phyloP scores from a whole-genome alignment of 53 echinoderm and acorn worm species.

The Arbacia lixula region DNA sequence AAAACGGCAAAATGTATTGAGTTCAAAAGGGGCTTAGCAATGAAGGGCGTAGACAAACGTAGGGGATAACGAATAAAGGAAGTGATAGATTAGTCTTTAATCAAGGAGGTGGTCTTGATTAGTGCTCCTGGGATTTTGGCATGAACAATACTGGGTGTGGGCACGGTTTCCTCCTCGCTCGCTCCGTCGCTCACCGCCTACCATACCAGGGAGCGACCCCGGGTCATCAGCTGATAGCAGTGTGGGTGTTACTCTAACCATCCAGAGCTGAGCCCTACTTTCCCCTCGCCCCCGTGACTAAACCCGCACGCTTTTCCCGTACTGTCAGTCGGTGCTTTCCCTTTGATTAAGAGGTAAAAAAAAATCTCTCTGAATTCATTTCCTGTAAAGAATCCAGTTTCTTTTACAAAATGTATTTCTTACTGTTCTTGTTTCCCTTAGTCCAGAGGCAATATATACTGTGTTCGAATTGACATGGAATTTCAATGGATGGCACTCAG shows the following conservation, averaged over 20 bases:
- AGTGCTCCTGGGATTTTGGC: constrained; percentile 46
- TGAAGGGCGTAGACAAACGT: constrained; percentile 46
- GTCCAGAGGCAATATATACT: too few species aligned
- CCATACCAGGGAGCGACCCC: background rate
- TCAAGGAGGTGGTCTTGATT: constrained; percentile 52
- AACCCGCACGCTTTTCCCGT: too few species aligned
- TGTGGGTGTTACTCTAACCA: constrained; percentile 28
- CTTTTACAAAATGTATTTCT: too few species aligned
- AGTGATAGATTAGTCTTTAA: constrained; percentile 57
- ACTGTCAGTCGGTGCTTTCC: too few species aligned
- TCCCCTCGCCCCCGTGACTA: constrained; percentile 25
- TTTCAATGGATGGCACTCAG: too few species aligned
- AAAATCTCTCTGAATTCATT: too few species aligned
- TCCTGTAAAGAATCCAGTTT: too few species aligned
- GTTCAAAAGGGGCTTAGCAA: constrained; percentile 30
- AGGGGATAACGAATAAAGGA: constrained; percentile 38
- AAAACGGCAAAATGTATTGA: constrained; percentile 26
- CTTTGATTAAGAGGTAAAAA: too few species aligned
- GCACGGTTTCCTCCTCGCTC: constrained; percentile 26
- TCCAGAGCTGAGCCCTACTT: background rate
- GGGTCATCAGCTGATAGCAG: background rate
- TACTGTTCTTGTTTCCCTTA: too few species aligned
- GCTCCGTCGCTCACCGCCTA: too few species aligned
- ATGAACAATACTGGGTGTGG: constrained; percentile 55
- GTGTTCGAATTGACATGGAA: too few species aligned